Base-by-base conservation (phyloP, 1,140 invertebrate species). In the Vanessa tameamea region DNA sequence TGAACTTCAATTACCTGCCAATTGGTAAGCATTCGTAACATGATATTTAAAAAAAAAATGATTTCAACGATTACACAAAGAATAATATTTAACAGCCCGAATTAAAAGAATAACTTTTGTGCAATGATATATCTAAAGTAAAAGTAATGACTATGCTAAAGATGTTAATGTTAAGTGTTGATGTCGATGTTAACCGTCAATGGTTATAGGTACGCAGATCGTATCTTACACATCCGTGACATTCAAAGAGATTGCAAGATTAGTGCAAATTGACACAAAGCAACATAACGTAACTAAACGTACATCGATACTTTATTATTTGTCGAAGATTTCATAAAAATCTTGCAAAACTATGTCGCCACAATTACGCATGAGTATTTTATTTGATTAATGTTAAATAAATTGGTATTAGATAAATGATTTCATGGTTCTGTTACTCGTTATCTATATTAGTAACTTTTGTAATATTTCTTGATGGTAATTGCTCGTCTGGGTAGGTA, bases 241-340 rank as follows among this genome's bases (percentile, higher is more conserved):
- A 57, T 57, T 53, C 23, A 57, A 57, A 43, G 14, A 26, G 16
- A 57, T 57, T 57, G 20, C 53, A 57, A 43, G 37, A 23, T 57
- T 23, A 11, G 53, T 57, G 53, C 23, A 16, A 57, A 57, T 57
- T 57, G 13, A n/a, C 11, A 53, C n/a, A 2, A 23, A 23, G 31
- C 31, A 7, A 23, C 1, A 9, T 23, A 55, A 20, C 7, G 53
- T n/a, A 26, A 23, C n/a, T 12, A 9, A 12, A 23, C 53, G 12
- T 13, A 23, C 26, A 57, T 57, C 12, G 53, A 11, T 20, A 16
- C 53, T 26, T 57, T 57, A 57, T 57, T 57, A 57, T 57, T 57
- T 57, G 53, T 4, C 26, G 20, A 57, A 12, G 53, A 57, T 57
- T 57, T 57, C 53, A 23, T 23, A n/a, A 57, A 57, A 57, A 23